Base-by-base conservation (phyloP, 2,888 invertebrate species). In the Anthophora plumipes region DNA sequence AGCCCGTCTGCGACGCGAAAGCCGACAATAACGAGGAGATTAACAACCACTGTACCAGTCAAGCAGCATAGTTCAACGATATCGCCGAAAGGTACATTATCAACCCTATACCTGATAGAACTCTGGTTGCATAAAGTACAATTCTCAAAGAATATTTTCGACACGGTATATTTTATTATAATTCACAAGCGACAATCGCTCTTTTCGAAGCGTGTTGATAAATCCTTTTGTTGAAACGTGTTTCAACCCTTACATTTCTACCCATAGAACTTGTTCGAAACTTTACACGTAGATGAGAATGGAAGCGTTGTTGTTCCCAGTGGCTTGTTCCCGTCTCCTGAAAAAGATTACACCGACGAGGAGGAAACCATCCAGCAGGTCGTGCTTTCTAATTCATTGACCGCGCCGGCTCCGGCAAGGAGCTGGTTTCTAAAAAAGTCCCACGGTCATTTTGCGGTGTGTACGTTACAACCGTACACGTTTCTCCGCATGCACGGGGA, bases 1-100 rank as follows among this genome's bases (percentile, higher is more conserved):
- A 92, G 91, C 74, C 90, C 92, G 61, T 89, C 91, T 68, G 86
- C 89, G 14, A 87, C 89, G 60, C 87, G 92, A 75, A 92, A 92
- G 80, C 82, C 91, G 50, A 73, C 90, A 43, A 88, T 86, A 72
- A 86, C 89, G 4, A 90, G 89, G 61, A 86, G 90, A 78, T 80
- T 88, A 59, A 74, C 87, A 46, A 80, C 84, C 31, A 90, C 83
- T 71, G 78, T 84, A 14, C 78, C 77, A 22, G 57, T 80, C 17
- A 90, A 91, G 71, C 90, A 90, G 39, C 87, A 89, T 57, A 77
- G 84, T 64, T 73, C 88, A 52, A 79, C 88, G 39, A 71, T 83
- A 22, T 77, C 86, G 8, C 84, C 86, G 25, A 90, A 90, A 85
- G 90, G 88, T 85, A 86, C 20, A 64, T 69, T 17, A 39, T 59